Percentiles rank a stretch among this genome's conserved stretches.
Conservation (phyloP, 1,140 invertebrate genomes). For the Galendromus occidentalis region DNA sequence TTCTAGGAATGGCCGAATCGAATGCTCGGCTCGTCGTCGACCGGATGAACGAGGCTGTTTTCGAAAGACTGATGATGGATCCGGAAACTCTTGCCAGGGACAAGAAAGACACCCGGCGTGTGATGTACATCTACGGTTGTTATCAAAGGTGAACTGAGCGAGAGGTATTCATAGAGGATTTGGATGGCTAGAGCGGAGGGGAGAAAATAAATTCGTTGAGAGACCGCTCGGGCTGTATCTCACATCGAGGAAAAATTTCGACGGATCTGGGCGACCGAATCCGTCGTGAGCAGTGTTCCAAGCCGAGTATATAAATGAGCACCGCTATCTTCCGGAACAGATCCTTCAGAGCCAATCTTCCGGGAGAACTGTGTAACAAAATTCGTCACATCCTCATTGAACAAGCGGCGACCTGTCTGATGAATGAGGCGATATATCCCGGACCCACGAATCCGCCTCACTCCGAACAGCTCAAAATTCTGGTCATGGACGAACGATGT, state of each 20-base stretch:
- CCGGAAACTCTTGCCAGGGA: background rate
- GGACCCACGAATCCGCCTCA: background rate
- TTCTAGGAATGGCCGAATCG: background rate
- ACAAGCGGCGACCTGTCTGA: constrained; percentile 4
- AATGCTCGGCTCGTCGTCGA: background rate
- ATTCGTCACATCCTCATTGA: background rate
- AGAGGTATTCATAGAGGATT: too few relatives aligned
- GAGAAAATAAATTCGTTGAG: too few relatives aligned
- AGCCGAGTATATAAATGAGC: too few relatives aligned
- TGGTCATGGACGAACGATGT: constrained; percentile 6
- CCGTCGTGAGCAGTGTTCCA: too few relatives aligned
- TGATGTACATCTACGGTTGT: background rate
- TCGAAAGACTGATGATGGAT: constrained; percentile 6
- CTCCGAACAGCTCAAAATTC: background rate
- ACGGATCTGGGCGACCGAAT: too few relatives aligned
- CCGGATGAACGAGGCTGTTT: constrained; percentile 4
- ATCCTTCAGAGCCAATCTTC: background rate
- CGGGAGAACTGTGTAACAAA: background rate
- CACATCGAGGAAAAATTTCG: too few relatives aligned
- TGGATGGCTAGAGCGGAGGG: too few relatives aligned
- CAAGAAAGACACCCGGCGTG: background rate
- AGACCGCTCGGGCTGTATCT: too few relatives aligned
- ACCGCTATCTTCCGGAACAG: background rate
- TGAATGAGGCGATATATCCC: background rate
- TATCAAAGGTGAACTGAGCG: background rate